A percentile compares a stretch with the other conserved stretches of the same genome.
These are phyloP conservation scores for Siderastrea radians DNA, from an alignment of 92 coral and sea anemone genomes.

Conservation along the genomic window DNA sequence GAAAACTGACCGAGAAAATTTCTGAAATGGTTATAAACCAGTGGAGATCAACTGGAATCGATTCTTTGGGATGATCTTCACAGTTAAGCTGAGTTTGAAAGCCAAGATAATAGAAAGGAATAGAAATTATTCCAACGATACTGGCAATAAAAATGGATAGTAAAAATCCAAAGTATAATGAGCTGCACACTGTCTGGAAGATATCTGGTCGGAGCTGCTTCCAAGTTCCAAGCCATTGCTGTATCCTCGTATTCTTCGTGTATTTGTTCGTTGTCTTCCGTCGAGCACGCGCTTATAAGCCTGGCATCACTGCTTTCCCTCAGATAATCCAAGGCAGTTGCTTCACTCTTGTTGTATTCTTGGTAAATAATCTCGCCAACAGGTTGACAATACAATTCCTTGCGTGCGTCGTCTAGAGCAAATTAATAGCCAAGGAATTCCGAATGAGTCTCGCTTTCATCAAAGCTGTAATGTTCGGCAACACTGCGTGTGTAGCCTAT, in stretches of 20 bases:
- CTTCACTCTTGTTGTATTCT: constrained; percentile 2
- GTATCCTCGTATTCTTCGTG: background rate
- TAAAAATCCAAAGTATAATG: constrained; percentile 2
- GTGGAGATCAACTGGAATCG: background rate
- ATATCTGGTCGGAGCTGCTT: constrained; percentile 7
- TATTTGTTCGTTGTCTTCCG: background rate
- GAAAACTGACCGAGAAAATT: background rate
- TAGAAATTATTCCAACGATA: background rate
- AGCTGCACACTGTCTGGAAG: background rate
- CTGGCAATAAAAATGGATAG: background rate
- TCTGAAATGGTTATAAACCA: constrained; percentile 13
- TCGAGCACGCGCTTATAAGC: background rate
- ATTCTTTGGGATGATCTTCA: background rate
- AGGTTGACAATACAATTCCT: background rate
- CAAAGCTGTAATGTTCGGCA: background rate
- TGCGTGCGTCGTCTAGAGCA: constrained; percentile 6
- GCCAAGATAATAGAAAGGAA: background rate
- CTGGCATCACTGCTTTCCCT: background rate
- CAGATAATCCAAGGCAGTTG: background rate
- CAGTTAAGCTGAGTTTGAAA: background rate
- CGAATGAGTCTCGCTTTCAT: background rate
- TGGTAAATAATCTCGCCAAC: constrained; percentile 10
- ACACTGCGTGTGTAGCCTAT: constrained; percentile 11
- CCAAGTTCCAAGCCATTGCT: constrained; percentile 36
- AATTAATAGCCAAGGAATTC: background rate